Evolutionary conservation across 2,888 invertebrate species (phyloP), one percentile per base, ranked within the genome.

Genomic region (Lucinisca nassula): DNA sequence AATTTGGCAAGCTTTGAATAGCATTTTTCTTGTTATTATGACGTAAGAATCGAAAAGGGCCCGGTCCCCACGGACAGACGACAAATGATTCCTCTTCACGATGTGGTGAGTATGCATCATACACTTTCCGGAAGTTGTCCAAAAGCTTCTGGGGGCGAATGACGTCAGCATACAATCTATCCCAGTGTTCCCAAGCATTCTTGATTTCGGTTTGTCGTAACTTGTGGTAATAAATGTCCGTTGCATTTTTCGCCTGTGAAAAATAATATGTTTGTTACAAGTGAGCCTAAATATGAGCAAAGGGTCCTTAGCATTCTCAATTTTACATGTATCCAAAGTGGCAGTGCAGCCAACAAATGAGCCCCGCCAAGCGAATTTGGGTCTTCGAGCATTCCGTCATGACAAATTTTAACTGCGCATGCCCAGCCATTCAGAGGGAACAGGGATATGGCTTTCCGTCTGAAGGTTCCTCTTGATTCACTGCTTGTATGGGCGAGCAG

Each of bases 21-120:
- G 77, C 45, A 4, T 61, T 61, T 14, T 35, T 45, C 35, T 81
- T 84, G 21, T 78, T 76, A 40, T 55, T 67, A 24, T 79, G 84
- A 10, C 82, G 79, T 40, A 88, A 73, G 30, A 85, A 88, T 17
- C 85, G 27, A 67, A 90, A 92, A 4, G 92, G 93, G 6, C 93
- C 94, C 2, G 93, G 93, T 49, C 92, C 92, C 94, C 94, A 94
- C 6, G 94, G 94, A 73, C 91, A 92, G 30, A 94, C 91, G n/a
- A 94, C 93, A 84, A 94, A 94, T 4, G 93, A 92, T 61, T 93
- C 92, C 51, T 93, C 92, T 72, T 93, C 92, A 45, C 92, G 90
- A 51, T 92, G 93, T 10, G 94, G 94, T 10, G 94, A 93, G 72
- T 94, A 94, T n/a, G 93, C 92, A 8, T 86, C 72, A 84, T 92